Evolutionary conservation across 2,113 vertebrate genomes (phyloP), one percentile per base, ranked within the genome.

Genomic region (Rhinoderma darwinii): DNA sequence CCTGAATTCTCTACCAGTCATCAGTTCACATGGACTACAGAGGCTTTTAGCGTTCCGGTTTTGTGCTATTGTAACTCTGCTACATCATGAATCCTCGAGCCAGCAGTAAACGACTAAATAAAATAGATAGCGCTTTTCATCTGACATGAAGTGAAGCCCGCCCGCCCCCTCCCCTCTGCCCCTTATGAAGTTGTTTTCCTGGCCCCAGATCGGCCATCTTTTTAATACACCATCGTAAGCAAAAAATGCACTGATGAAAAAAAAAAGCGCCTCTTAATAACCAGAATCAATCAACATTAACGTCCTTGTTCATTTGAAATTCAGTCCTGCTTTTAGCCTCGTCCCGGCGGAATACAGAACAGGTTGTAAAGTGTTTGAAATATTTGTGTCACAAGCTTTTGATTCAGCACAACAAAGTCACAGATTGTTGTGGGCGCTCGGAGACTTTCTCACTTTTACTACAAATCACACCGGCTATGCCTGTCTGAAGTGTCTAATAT

Each of bases 101-200:
- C 82, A 0, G 56, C 59, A 5, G 78, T 32, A 75, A 84, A 73
- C 2, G 59, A 86, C 88, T 0, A 70, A 4, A 61, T 43, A 88
- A 88, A 72, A 61, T 35, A 75, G 89, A 88, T 22, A 73, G 84
- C 56, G 9, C 59, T 87, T 51, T 90, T 89, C 89, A 89, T 89
- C 77, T 83, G 43, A 6, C 83, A 20, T 3, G 80, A 18, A 79
- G 51, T 37, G 39, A 3, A 14, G 5, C 12, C 11, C 4, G 32
- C 0, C 84, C 20, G 27, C 12, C 41, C 79, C 63, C 14, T n/a
- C 1, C 51, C n/a, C 47, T 78, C 77, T 90, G 84, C 22, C 79
- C 75, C 82, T 86, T 68, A 68, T 63, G 14, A 47, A 10, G 30
- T 4, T 75, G 87, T 81, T 86, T 68, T 78, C 56, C 83, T 82